Conservation (phyloP, 1,140 invertebrate genomes). For the Pararge aegeria region DNA sequence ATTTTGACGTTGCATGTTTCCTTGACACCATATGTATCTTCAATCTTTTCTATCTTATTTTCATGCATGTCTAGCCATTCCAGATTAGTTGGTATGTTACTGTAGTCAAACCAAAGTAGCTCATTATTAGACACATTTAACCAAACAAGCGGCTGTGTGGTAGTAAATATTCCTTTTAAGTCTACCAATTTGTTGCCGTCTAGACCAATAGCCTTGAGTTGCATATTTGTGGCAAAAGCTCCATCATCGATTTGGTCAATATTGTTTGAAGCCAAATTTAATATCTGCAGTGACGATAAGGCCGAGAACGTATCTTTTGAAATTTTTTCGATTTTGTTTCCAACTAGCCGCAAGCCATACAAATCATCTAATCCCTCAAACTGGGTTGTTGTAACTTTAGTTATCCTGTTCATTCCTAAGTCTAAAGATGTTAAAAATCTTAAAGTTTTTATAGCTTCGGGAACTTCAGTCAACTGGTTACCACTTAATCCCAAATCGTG, state of each 20-base stretch:
- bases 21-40: constrained; percentile 87
- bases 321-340: constrained; percentile 85
- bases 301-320: constrained; percentile 84
- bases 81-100: constrained; percentile 83
- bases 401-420: constrained; percentile 89
- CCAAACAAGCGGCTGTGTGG: constrained; percentile 85
- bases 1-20: constrained; percentile 88
- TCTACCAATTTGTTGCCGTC: constrained; percentile 86
- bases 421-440: constrained; percentile 87
- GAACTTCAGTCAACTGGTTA: constrained; percentile 88
- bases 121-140: constrained; percentile 87
- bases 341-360: constrained; percentile 83
- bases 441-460: constrained; percentile 85
- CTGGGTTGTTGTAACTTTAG: constrained; percentile 80
- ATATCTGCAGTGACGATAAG: constrained; percentile 83
- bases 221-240: constrained; percentile 84
- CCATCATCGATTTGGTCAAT: constrained; percentile 84
- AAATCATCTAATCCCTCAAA: constrained; percentile 84
- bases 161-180: constrained; percentile 85
- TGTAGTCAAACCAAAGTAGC: constrained; percentile 86
- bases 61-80: constrained; percentile 88
- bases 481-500: constrained; percentile 90
- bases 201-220: constrained; percentile 84
- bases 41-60: constrained; percentile 85
- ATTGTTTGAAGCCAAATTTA: constrained; percentile 86